Evolutionary conservation across 2,888 invertebrate genomes (phyloP).

Genomic region (Meganola albula): DNA sequence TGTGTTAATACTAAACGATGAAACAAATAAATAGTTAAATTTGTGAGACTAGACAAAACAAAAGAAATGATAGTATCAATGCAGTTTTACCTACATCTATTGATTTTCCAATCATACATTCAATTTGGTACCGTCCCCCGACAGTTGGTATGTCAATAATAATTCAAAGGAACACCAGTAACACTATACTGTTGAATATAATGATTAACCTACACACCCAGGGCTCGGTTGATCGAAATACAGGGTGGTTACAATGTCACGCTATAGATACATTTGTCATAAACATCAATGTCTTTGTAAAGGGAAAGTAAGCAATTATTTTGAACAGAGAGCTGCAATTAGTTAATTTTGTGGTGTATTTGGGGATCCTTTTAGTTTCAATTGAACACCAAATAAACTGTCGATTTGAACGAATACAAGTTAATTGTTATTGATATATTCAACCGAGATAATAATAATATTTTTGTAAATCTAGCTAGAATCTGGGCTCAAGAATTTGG

Average conservation of each 20-base stretch:
- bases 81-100: conserved; percentile 29
- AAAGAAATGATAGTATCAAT: no score
- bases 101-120: conserved; percentile 63
- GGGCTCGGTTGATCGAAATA: conserved; percentile 19
- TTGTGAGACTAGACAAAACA: no score
- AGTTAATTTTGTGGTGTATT: conserved; percentile 9
- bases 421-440: neutral
- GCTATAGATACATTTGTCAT: conserved; percentile 26
- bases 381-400: no score
- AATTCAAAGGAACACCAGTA: conserved; percentile 65
- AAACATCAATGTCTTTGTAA: conserved; percentile 10
- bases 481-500: no score
- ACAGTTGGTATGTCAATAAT: conserved; percentile 73
- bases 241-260: conserved; percentile 27
- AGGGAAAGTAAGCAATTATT: conserved; percentile 1
- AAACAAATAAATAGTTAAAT: no score
- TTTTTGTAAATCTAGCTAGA: no score
- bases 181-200: conserved; percentile 72
- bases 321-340: conserved; percentile 8
- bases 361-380: no score
- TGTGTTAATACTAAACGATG: no score
- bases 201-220: conserved; percentile 66
- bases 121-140: conserved; percentile 50
- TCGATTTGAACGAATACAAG: no score
- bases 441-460: no score